phyloP scores from a whole-genome alignment of 2,797 vertebrate genomes.

The Pteropus rufus region DNA sequence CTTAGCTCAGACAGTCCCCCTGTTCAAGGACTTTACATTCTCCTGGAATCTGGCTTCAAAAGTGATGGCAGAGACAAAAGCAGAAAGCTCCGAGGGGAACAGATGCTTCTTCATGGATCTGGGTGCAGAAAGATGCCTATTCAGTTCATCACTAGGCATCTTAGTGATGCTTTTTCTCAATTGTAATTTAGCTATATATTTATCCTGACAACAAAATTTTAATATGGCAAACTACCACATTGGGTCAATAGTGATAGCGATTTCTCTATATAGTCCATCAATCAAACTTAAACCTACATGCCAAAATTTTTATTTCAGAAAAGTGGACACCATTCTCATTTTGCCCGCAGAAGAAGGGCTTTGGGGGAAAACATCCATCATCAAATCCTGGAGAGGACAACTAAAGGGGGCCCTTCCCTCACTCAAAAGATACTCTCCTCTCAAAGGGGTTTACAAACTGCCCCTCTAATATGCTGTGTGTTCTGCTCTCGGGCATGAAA shows the following conservation, averaged over 20 bases:
- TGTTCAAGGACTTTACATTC: background rate
- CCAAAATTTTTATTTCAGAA: background rate
- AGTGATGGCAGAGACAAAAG: no score
- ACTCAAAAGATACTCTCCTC: background rate
- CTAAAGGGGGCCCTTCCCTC: background rate
- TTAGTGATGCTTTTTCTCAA: background rate
- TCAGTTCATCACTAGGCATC: background rate
- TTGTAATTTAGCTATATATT: background rate
- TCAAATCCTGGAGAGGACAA: background rate
- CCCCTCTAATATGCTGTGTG: background rate
- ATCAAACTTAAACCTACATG: background rate
- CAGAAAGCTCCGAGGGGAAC: rapidly evolving
- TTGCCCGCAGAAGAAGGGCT: background rate
- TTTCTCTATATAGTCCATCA: background rate
- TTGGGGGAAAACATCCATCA: background rate
- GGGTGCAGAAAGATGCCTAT: background rate
- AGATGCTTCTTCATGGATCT: background rate
- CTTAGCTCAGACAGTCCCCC: background rate
- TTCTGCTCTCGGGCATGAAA: background rate
- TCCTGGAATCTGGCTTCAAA: background rate
- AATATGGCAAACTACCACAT: background rate
- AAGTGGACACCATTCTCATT: background rate
- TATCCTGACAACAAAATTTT: background rate
- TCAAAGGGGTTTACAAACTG: background rate
- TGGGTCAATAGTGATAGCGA: background rate